A percentile compares a stretch with the other conserved stretches of the same genome.
Evolutionary conservation across 2,888 invertebrate genomes (phyloP).

Genomic region (Parnassius orleans): DNA sequence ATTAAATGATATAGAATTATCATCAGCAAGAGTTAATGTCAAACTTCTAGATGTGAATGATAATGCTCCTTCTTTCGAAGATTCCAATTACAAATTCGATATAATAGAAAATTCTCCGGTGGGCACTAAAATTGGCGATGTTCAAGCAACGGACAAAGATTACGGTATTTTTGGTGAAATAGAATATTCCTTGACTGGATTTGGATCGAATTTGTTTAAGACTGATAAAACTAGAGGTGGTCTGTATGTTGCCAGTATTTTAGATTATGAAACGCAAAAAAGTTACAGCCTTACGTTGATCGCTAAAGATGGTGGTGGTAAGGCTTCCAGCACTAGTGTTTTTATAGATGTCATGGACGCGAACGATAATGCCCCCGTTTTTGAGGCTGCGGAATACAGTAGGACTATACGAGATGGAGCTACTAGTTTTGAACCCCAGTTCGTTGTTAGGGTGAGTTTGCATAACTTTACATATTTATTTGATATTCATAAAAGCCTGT

Average conservation of each 20-base stretch:
- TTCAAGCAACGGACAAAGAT: slow-evolving; percentile 86
- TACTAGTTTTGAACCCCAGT: slow-evolving; percentile 88
- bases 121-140: slow-evolving; percentile 83
- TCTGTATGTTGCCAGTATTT: slow-evolving; percentile 81
- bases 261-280: slow-evolving; percentile 91
- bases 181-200: slow-evolving; percentile 87
- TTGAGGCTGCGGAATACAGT: slow-evolving; percentile 85
- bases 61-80: slow-evolving; percentile 86
- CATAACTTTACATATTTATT: no score
- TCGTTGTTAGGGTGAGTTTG: slow-evolving; percentile 84
- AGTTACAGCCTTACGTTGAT: slow-evolving; percentile 90
- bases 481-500: no score
- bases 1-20: slow-evolving; percentile 77
- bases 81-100: slow-evolving; percentile 83
- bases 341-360: slow-evolving; percentile 87
- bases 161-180: slow-evolving; percentile 86
- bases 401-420: slow-evolving; percentile 89
- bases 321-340: slow-evolving; percentile 85
- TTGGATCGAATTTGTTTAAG: slow-evolving; percentile 88
- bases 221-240: slow-evolving; percentile 85
- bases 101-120: slow-evolving; percentile 84
- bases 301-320: slow-evolving; percentile 90
- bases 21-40: slow-evolving; percentile 82
- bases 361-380: slow-evolving; percentile 88
- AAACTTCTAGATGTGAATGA: slow-evolving; percentile 89